Base-by-base conservation (phyloP, 2,888 invertebrate species). In the Epinotia bilunana region DNA sequence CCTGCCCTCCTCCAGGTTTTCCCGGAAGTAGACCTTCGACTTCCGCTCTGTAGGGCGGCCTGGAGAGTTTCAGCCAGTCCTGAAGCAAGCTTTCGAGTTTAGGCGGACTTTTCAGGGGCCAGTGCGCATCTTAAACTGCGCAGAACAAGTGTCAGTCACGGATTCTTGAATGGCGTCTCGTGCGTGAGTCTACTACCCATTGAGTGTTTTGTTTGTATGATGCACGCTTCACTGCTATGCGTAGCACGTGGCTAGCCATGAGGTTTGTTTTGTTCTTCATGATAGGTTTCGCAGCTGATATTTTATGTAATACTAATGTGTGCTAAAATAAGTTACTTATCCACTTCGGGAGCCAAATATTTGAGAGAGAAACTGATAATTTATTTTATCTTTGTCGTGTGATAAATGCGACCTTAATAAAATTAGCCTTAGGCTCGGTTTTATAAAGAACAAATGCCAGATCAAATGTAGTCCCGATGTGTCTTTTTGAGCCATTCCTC, bases 1-100 rank as follows among this genome's bases (percentile, higher is more conserved):
- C 91, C 87, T 91, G 91, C 92, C 93, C 91, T 93, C 89, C 80
- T 87, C 86, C 89, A 87, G 87, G 85, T 78, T 86, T 93, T 87
- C 84, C 87, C 88, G 89, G 90, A 88, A 84, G 82, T 85, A 80
- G 73, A 82, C 89, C 89, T 90, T 86, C 81, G 64, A 82, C 83
- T 90, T 91, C 90, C 90, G 88, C 77, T 81, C 74, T 85, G 80
- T 89, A 92, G 93, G 93, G 91, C 92, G 87, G 89, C 77, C 80
- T 82, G 83, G 81, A 80, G 74, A 58, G 43, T 9, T 53, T 55
- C 64, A 75, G 72, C 39, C 69, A 39, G 43, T 49, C 64, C 63
- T 74, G 69, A 74, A 74, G 63, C 55, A 13, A 68, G 49, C 67
- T 78, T 81, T 82, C 76, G 73, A 63, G 70, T 46, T 60, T 70